Conservation (phyloP, 92 coral and sea anemone species). For the Scolanthus callimorphus region DNA sequence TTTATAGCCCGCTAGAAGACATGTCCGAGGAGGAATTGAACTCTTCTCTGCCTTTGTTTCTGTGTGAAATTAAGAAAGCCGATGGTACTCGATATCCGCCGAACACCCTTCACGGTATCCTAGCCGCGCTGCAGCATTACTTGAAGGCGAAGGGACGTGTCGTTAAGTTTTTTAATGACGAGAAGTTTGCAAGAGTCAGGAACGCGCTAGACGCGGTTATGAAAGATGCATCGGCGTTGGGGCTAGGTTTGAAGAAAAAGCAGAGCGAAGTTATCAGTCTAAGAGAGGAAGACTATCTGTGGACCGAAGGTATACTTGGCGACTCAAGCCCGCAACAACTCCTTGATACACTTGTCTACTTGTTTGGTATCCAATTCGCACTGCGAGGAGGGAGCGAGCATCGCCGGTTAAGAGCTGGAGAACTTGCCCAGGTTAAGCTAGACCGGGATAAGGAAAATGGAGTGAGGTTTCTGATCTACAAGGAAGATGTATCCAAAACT, state of each 20-base stretch:
- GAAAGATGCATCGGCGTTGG: conserved; percentile 24
- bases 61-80: conserved; percentile 9
- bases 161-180: conserved; percentile 12
- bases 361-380: no score
- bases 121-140: conserved; percentile 33
- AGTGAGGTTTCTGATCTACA: no score
- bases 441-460: no score
- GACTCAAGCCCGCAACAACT: no score
- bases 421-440: no score
- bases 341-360: no score
- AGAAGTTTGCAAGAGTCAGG: conserved; percentile 7
- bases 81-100: conserved; percentile 28
- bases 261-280: neutral
- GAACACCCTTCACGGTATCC: conserved; percentile 27
- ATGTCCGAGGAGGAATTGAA: conserved; percentile 13
- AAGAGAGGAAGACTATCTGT: neutral
- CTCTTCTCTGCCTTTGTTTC: conserved; percentile 6
- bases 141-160: neutral
- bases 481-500: no score
- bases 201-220: conserved; percentile 23
- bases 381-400: no score
- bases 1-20: no score
- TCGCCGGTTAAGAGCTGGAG: no score
- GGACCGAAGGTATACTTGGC: conserved; percentile 3
- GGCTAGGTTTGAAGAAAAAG: conserved; percentile 17